Percentiles rank a stretch among this genome's conserved stretches.
These are phyloP conservation scores for Spodoptera frugiperda DNA, from an alignment of 1,140 invertebrate species.

Conservation along the genomic window DNA sequence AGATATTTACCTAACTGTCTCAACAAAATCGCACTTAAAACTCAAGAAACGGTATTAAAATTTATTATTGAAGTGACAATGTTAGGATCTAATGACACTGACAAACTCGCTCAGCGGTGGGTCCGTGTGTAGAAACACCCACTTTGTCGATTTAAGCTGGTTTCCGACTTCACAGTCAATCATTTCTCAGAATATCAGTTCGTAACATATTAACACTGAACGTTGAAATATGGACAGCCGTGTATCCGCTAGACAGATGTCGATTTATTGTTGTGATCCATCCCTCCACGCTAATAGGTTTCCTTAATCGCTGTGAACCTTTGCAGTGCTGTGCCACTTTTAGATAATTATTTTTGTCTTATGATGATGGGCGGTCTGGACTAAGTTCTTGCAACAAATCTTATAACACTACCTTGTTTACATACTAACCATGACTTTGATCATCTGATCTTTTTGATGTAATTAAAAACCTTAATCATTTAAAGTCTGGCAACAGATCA, in stretches of 20 bases:
- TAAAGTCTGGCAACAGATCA: too few species aligned
- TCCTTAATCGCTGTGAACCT: constrained; percentile 39
- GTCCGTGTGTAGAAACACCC: constrained; percentile 55
- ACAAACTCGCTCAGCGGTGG: constrained; percentile 68
- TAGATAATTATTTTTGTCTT: constrained; percentile 22
- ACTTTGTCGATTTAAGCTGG: constrained; percentile 52
- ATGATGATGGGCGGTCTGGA: not conserved
- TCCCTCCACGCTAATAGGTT: constrained; percentile 41
- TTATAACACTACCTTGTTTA: too few species aligned
- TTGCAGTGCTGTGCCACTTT: constrained; percentile 8
- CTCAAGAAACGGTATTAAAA: constrained; percentile 66
- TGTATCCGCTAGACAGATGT: constrained; percentile 43
- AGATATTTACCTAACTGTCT: constrained; percentile 66
- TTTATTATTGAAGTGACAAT: constrained; percentile 76
- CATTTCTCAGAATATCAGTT: constrained; percentile 61
- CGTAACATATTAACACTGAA: constrained; percentile 53
- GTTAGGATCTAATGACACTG: constrained; percentile 68
- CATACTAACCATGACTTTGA: too few species aligned
- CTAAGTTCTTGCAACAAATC: too few species aligned
- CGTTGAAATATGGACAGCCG: constrained; percentile 50
- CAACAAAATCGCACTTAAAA: constrained; percentile 56
- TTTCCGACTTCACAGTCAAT: constrained; percentile 50
- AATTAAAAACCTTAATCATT: too few species aligned
- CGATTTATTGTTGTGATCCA: constrained; percentile 50
- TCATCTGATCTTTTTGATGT: too few species aligned